Percentiles rank a stretch among this genome's conserved stretches.
Conservation (phyloP, 2,113 vertebrate genomes). For the Colius striatus region DNA sequence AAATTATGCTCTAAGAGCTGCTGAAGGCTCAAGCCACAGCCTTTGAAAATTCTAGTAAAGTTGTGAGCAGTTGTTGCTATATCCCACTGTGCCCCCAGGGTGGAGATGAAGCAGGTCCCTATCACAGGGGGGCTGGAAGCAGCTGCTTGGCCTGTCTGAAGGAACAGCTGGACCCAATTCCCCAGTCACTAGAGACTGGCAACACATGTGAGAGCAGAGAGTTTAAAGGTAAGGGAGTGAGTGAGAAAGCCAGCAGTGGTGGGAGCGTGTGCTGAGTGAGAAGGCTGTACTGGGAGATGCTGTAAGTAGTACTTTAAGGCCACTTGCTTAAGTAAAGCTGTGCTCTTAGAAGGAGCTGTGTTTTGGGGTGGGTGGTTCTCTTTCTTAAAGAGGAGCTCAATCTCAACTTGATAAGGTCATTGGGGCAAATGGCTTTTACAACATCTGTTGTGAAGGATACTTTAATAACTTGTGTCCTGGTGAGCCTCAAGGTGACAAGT, state of each 20-base stretch:
- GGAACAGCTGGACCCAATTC: background rate
- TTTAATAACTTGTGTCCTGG: background rate
- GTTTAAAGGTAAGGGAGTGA: background rate
- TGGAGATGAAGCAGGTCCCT: background rate
- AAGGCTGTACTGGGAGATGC: fast-evolving
- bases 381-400: background rate
- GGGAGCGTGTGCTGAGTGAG: background rate
- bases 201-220: background rate
- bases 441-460: background rate
- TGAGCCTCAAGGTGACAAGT: background rate
- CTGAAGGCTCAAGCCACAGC: fast-evolving
- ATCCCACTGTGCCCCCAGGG: background rate
- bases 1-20: background rate
- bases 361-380: fast-evolving
- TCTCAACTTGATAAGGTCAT: background rate
- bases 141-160: no score
- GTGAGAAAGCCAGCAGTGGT: fast-evolving
- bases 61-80: background rate
- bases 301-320: background rate
- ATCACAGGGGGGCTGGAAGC: no score
- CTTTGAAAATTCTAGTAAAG: background rate
- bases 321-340: background rate
- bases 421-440: no score
- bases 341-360: background rate
- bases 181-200: fast-evolving